Evolutionary conservation across 2,888 invertebrate species (phyloP).

Genomic region (Philonicus albiceps): DNA sequence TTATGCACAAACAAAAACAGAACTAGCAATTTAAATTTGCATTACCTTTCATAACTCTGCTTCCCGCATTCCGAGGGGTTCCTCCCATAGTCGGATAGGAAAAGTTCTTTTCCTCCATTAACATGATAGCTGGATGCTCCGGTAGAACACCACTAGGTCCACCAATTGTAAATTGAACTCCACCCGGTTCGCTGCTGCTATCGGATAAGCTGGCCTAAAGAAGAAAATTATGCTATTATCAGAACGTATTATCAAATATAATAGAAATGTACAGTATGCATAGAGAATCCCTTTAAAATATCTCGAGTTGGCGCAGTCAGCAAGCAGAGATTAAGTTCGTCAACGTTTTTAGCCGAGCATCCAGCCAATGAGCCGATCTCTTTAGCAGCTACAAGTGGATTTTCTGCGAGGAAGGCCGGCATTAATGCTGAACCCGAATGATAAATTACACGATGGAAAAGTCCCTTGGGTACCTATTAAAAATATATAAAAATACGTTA

Average conservation of each 20-base stretch:
- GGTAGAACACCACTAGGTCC: slow-evolving; percentile 60
- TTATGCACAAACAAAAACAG: too few relatives aligned
- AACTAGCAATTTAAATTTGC: neutral
- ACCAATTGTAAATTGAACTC: slow-evolving; percentile 60
- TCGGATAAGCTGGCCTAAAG: slow-evolving; percentile 55
- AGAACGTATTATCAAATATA: neutral
- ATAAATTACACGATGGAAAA: slow-evolving; percentile 65
- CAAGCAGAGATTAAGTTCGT: slow-evolving; percentile 57
- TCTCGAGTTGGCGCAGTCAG: slow-evolving; percentile 56
- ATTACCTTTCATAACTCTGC: slow-evolving; percentile 55
- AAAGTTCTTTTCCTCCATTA: slow-evolving; percentile 53
- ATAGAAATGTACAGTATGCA: slow-evolving; percentile 55
- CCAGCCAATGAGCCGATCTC: slow-evolving; percentile 59
- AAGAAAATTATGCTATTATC: slow-evolving; percentile 46
- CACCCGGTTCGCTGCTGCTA: slow-evolving; percentile 58
- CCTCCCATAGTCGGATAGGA: slow-evolving; percentile 60
- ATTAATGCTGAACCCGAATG: slow-evolving; percentile 66
- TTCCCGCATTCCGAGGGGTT: slow-evolving; percentile 58
- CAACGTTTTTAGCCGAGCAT: slow-evolving; percentile 54
- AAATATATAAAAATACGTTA: too few relatives aligned
- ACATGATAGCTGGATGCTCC: slow-evolving; percentile 55
- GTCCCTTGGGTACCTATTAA: slow-evolving; percentile 56
- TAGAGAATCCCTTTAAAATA: slow-evolving; percentile 56
- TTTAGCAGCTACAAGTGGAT: slow-evolving; percentile 61
- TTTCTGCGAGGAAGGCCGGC: slow-evolving; percentile 64